phyloP scores from a whole-genome alignment of 2,797 vertebrate genomes.

The Phyllotis vaccarum region DNA sequence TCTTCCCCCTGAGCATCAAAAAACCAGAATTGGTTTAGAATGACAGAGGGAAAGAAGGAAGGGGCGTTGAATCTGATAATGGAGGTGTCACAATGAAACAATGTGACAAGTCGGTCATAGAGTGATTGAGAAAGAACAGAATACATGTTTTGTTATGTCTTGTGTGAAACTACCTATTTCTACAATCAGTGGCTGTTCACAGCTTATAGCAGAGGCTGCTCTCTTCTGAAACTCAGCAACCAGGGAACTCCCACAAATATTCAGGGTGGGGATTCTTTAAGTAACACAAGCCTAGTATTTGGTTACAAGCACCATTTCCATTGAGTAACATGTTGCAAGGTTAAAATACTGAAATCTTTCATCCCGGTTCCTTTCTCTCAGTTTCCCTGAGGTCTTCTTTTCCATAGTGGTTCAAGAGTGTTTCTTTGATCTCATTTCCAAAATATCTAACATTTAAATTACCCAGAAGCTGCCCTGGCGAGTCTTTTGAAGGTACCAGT shows the following conservation, averaged over 20 bases:
- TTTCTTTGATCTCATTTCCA: neutral
- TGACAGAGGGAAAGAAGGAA: neutral
- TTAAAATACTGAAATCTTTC: neutral
- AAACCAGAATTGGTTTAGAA: neutral
- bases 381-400: neutral
- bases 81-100: neutral
- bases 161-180: neutral
- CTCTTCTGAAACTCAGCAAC: neutral
- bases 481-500: neutral
- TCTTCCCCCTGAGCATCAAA: neutral
- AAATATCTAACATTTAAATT: constrained; percentile 4
- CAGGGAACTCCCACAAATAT: constrained; percentile 12
- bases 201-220: neutral
- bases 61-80: neutral
- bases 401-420: neutral
- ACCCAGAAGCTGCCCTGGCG: neutral
- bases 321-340: neutral
- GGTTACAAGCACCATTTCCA: neutral
- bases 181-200: neutral
- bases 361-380: neutral
- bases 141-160: neutral
- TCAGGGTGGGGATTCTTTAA: neutral
- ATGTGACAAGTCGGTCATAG: neutral
- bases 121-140: neutral
- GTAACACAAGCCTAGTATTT: neutral